These are phyloP conservation scores for Nylanderia fulva DNA, from an alignment of 1,140 invertebrate genomes.

Conservation along the genomic window DNA sequence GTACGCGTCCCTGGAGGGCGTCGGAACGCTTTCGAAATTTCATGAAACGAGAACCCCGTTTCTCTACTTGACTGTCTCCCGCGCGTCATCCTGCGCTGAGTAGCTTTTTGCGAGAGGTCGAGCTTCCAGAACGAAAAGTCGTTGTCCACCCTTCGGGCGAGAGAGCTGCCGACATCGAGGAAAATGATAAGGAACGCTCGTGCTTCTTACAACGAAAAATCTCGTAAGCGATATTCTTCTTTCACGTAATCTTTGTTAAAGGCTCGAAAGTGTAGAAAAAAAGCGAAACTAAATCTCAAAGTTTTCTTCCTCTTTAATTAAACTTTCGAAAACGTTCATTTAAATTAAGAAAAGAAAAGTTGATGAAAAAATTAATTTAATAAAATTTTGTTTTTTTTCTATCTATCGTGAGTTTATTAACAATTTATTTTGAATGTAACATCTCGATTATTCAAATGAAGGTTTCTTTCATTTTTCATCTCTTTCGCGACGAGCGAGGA, in stretches of 20 bases:
- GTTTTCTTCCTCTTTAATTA: background rate
- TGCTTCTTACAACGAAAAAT: constrained; percentile 33
- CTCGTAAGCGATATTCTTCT: background rate
- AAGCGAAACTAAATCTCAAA: background rate
- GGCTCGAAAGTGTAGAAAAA: background rate
- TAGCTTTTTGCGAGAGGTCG: constrained; percentile 55
- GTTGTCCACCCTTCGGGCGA: constrained; percentile 28
- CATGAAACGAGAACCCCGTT: constrained; percentile 65
- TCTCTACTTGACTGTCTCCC: constrained; percentile 39
- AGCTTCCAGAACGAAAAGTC: constrained; percentile 1
- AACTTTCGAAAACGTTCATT: background rate
- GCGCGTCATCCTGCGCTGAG: constrained; percentile 48
- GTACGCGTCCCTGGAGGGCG: constrained; percentile 67
- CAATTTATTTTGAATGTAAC: constrained; percentile 15
- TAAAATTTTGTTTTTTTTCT: background rate
- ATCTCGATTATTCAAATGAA: constrained; percentile 2
- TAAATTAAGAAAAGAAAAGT: background rate
- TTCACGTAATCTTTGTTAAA: background rate
- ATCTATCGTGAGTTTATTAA: constrained; percentile 3
- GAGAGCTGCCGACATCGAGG: constrained; percentile 6
- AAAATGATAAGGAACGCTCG: constrained; percentile 12
- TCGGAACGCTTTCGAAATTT: constrained; percentile 73
- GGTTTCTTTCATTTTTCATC: constrained; percentile 34
- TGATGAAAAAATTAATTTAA: too few species aligned
- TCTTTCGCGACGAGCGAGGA: background rate